These are phyloP conservation scores for Pseudococcus viburni DNA, from an alignment of 2,888 invertebrate species.

Conservation along the genomic window DNA sequence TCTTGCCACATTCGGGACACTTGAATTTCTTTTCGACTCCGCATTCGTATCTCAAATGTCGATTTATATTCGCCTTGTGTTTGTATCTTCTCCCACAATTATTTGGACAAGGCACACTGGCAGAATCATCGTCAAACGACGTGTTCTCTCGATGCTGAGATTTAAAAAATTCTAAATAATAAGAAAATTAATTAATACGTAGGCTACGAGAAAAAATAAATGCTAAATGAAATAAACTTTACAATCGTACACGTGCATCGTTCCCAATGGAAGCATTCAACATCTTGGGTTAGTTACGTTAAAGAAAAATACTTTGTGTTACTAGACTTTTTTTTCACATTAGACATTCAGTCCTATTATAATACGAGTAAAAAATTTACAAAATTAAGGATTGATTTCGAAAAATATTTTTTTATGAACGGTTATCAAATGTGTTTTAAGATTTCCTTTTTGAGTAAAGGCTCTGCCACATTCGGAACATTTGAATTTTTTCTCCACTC, in stretches of 20 bases:
- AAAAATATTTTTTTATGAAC: conserved; percentile 65
- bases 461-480: conserved; percentile 66
- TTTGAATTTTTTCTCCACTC: conserved; percentile 66
- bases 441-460: conserved; percentile 67
- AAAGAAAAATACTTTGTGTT: not conserved
- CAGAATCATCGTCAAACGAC: not conserved
- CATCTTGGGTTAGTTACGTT: not conserved
- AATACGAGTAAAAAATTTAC: not conserved
- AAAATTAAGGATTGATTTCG: conserved; percentile 21
- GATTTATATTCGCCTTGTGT: conserved; percentile 65
- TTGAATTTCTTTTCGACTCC: conserved; percentile 62
- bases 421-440: conserved; percentile 67
- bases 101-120: conserved; percentile 2
- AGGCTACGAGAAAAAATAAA: not conserved
- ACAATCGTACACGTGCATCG: not conserved
- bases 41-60: conserved; percentile 68
- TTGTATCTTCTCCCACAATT: conserved; percentile 73
- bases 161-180: conserved; percentile 32
- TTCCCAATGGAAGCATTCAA: not conserved
- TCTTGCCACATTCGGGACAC: conserved; percentile 70
- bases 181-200: not conserved
- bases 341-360: too few species aligned
- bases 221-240: not conserved
- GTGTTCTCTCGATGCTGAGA: not conserved
- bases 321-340: not conserved